Percentiles rank a stretch among this genome's conserved stretches.
These are phyloP conservation scores for Bombyx mandarina DNA, from an alignment of 1,140 invertebrate genomes.

Conservation along the genomic window DNA sequence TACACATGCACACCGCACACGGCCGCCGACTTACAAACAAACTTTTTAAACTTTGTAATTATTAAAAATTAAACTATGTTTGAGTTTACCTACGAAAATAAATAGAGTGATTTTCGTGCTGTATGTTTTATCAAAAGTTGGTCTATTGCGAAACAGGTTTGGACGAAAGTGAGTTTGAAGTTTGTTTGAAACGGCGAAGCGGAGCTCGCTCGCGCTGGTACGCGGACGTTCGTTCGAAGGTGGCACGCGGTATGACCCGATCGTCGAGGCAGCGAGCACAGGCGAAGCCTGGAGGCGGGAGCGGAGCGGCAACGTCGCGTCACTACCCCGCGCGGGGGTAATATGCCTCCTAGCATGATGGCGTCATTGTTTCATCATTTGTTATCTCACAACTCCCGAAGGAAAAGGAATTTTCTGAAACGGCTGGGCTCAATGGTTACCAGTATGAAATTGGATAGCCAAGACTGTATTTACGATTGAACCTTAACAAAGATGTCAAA, in stretches of 20 bases:
- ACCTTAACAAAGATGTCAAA: no score
- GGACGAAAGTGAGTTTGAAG: slow-evolving; percentile 47
- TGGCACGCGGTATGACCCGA: slow-evolving; percentile 37
- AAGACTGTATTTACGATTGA: no score
- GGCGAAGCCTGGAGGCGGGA: slow-evolving; percentile 15
- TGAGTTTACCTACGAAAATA: no score
- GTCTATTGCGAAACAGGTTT: slow-evolving; percentile 41
- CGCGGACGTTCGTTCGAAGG: slow-evolving; percentile 34
- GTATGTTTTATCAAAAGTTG: slow-evolving; percentile 25
- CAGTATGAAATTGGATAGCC: no score
- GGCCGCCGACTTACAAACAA: slow-evolving; percentile 27
- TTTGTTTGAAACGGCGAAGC: slow-evolving; percentile 29
- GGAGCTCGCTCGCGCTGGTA: slow-evolving; percentile 17
- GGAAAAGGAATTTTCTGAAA: slow-evolving; percentile 17
- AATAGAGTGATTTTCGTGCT: slow-evolving; percentile 19
- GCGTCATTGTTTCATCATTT: slow-evolving; percentile 38
- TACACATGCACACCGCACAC: slow-evolving; percentile 30
- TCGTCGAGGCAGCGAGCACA: slow-evolving; percentile 12
- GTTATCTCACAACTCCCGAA: slow-evolving; percentile 28
- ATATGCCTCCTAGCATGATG: slow-evolving; percentile 25
- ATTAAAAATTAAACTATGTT: slow-evolving; percentile 5
- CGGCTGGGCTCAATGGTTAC: no score
- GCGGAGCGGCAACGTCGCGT: slow-evolving; percentile 39
- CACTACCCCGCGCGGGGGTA: slow-evolving; percentile 24
- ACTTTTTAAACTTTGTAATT: slow-evolving; percentile 52